Evolutionary conservation across 2,888 invertebrate species (phyloP).

Genomic region (Drosophila peninsularis): DNA sequence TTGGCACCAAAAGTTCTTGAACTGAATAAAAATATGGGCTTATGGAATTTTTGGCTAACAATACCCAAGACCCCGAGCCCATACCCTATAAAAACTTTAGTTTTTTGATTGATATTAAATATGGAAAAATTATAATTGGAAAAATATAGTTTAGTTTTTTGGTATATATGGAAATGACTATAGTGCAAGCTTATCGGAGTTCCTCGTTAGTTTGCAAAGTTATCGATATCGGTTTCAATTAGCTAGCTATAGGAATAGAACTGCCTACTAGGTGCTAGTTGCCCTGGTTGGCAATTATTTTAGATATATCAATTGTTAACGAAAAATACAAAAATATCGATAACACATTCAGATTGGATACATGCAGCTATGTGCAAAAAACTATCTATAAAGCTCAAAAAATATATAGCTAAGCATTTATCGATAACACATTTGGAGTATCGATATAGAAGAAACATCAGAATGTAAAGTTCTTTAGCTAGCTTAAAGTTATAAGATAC

Average conservation of each 20-base stretch:
- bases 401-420: not conserved
- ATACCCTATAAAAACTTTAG: not conserved
- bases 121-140: not conserved
- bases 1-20: conserved; percentile 63
- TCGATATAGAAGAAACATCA: not conserved
- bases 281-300: not conserved
- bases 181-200: not conserved
- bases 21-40: conserved; percentile 11
- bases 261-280: too few species aligned
- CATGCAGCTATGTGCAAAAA: too few species aligned
- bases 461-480: too few species aligned
- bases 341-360: not conserved
- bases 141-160: not conserved
- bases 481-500: too few species aligned
- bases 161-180: not conserved
- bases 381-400: not conserved
- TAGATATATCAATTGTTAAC: not conserved
- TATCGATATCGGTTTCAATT: too few species aligned
- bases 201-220: too few species aligned
- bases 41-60: conserved; percentile 33
- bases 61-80: not conserved
- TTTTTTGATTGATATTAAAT: not conserved
- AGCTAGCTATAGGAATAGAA: too few species aligned
- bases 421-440: not conserved
- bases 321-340: not conserved